Evolutionary conservation across 2,888 invertebrate genomes (phyloP), one percentile per base, ranked within the genome.

Genomic region (Ptychoptera albimana): DNA sequence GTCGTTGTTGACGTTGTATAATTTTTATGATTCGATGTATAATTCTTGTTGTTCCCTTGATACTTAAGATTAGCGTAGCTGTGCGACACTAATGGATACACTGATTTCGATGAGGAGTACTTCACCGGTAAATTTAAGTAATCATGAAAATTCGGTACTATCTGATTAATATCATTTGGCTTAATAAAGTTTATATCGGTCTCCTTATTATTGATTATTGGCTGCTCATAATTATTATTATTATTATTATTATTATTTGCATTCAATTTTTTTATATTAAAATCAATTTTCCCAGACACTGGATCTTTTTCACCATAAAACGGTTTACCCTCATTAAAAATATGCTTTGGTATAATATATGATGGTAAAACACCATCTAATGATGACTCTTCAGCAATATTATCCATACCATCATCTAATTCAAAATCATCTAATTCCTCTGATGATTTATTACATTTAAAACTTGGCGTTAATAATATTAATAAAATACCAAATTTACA

Each of bases 61-160:
- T 79, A 74, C 57, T 80, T 81, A 1, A 79, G 71, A 53, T 79
- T 80, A 1, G 80, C 79, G 56, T 81, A 81, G 2, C 79, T 79
- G 53, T 72, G 79, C 1, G 79, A 79, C 43, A 81, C 79, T 43
- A 81, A 55, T 0, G 80, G 80, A 57, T 75, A 76, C 1, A 75
- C 75, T 50, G 77, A 79, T 55, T 77, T 79, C 30, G 76, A 75
- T 1, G 77, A 73, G 10, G 76, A 75, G 52, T 79, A 79, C 51
- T 75, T 77, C 0, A 76, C 74, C 0, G 79, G 79, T 15, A 79
- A 59, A 58, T 79, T 78, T 1, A 79, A 63, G 51, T 75, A 79
- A 52, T 79, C 78, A 51, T 79, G 78, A 45, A 79, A 73, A 54
- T 76, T 77, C 1, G 77, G 74, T 2, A 73, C 69, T 31, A 74